Evolutionary conservation across 2,113 vertebrate genomes (phyloP), one percentile per base, ranked within the genome.

Genomic region (Nipponia nippon): DNA sequence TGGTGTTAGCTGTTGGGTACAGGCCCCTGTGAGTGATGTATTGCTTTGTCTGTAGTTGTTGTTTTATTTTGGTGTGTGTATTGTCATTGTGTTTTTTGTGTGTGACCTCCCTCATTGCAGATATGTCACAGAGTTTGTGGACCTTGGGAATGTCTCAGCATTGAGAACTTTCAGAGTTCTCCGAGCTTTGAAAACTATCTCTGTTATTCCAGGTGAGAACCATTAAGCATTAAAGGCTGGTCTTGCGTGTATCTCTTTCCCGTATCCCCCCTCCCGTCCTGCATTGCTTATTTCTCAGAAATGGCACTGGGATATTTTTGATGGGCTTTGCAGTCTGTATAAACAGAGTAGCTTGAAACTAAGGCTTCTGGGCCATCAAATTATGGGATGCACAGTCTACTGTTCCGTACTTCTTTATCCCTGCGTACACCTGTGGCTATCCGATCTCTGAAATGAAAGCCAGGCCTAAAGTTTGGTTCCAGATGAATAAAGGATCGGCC

Each of bases 91-190:
- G 99, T 99, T 97, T 94, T 98, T 98, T 99, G 99, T 99, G 98
- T 99, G 99, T 99, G 99, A 99, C 99, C 99, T 99, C 99, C 99
- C 99, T 99, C 98, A 98, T 99, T 99, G 98, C 99, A 99, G 99
- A 99, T 99, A 99, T 99, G 98, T 99, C 98, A 99, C 99, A 99
- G 99, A 99, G 99, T 99, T 99, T 99, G 99, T 99, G 99, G 99
- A 99, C 99, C 99, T 99, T 98, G 99, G 99, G 98, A 99, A 99
- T 99, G 99, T 99, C 98, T 99, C 99, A 98, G 99, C 99, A 98
- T 99, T 99, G 99, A 99, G 99, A 99, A 99, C 99, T 98, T 99
- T 99, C 99, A 99, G 99, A 99, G 99, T 99, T 99, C 99, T 99
- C 99, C 99, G 99, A 99, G 99, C 99, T 98, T 99, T 99, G 99